Conservation (phyloP, 92 coral and sea anemone genomes). For the Bergia puertoricense region DNA sequence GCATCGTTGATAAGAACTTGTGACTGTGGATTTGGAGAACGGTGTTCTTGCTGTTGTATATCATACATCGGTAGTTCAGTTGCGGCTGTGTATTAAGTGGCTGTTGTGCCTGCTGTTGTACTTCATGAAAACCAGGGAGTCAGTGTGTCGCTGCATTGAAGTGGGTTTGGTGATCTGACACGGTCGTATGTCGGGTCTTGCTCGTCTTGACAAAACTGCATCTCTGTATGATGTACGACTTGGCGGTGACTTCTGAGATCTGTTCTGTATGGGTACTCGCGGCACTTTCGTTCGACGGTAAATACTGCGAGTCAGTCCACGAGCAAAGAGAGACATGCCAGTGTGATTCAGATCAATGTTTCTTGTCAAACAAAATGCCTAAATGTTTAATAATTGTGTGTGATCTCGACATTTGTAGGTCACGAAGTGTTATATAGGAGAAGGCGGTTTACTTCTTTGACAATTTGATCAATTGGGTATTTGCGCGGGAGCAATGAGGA, state of each 20-base stretch:
- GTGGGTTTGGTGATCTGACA: neutral
- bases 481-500: constrained; percentile 21
- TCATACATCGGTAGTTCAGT: neutral
- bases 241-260: neutral
- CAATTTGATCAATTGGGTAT: too few relatives aligned
- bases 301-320: constrained; percentile 16
- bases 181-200: neutral
- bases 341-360: constrained; percentile 17
- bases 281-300: neutral
- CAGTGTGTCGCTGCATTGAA: neutral
- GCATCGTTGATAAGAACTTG: neutral
- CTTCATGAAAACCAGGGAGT: neutral
- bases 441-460: too few relatives aligned
- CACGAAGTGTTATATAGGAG: too few relatives aligned
- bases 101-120: too few relatives aligned
- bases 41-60: neutral
- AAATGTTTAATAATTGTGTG: constrained; percentile 4
- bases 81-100: too few relatives aligned
- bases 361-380: constrained; percentile 20
- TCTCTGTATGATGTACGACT: constrained; percentile 11
- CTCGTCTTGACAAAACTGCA: constrained; percentile 1
- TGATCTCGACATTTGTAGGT: neutral
- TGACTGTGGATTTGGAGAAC: neutral
- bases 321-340: constrained; percentile 23
- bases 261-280: neutral